Evolutionary conservation across 2,888 invertebrate species (phyloP).

Genomic region (Eupsilia transversa): DNA sequence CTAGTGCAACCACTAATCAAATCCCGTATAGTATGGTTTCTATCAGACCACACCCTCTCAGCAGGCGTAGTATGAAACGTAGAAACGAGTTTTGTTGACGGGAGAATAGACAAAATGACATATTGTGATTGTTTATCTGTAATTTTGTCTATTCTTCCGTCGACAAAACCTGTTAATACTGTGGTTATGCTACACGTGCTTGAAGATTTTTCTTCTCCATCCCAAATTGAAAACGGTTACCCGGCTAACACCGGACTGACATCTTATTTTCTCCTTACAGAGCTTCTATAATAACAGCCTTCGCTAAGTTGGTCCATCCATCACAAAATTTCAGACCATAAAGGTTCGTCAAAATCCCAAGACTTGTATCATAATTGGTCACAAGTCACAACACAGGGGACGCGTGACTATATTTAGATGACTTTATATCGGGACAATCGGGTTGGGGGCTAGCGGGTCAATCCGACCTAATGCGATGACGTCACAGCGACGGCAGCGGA

Average conservation of each 20-base stretch:
- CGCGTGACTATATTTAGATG: slow-evolving; percentile 74
- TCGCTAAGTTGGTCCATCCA: background rate
- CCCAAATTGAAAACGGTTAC: background rate
- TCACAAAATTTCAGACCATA: background rate
- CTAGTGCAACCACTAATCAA: background rate
- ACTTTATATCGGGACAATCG: slow-evolving; percentile 73
- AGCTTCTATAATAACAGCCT: too few species aligned
- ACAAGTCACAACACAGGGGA: slow-evolving; percentile 51
- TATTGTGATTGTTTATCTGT: too few species aligned
- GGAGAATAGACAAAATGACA: too few species aligned
- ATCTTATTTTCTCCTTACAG: slow-evolving; percentile 1
- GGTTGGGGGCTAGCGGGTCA: slow-evolving; percentile 76
- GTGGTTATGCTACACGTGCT: too few species aligned
- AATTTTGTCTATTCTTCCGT: too few species aligned
- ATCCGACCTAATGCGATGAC: slow-evolving; percentile 78
- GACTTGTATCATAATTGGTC: slow-evolving; percentile 8
- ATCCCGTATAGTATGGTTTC: background rate
- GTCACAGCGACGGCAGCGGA: slow-evolving; percentile 68
- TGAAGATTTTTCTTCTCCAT: too few species aligned
- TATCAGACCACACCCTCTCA: too few species aligned
- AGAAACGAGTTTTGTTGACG: too few species aligned
- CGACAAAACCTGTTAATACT: too few species aligned
- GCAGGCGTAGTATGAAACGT: too few species aligned
- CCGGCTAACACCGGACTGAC: background rate
- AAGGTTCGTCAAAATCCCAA: slow-evolving; percentile 13